Conservation (phyloP, 2,888 invertebrate genomes). For the Microctonus brassicae region DNA sequence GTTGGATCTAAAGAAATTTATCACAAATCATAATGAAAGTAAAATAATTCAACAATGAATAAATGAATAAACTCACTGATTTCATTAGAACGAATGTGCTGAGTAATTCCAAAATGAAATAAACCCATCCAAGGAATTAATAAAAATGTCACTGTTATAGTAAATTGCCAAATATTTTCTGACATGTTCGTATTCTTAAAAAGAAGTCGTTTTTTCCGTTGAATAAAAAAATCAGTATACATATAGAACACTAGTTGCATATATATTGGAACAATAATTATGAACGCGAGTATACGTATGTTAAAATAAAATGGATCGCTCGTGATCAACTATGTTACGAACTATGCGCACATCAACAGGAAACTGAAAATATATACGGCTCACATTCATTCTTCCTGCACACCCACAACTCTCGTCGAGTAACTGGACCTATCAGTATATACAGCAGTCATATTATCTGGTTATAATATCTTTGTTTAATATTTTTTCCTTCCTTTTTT, state of each 20-base stretch:
- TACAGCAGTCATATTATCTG: not conserved
- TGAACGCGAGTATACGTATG: not conserved
- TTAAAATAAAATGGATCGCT: not conserved
- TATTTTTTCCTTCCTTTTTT: not conserved
- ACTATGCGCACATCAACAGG: constrained; percentile 12
- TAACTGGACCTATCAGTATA: constrained; percentile 23
- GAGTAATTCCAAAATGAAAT: not conserved
- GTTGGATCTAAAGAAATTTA: not conserved
- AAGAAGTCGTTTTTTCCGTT: not conserved
- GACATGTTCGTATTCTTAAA: not conserved
- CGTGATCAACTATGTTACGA: constrained; percentile 7
- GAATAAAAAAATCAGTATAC: not conserved
- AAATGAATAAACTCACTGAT: not conserved
- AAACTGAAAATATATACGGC: constrained; percentile 27
- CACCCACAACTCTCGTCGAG: constrained; percentile 25
- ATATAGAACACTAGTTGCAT: not conserved
- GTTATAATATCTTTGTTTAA: not conserved
- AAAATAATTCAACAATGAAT: not conserved
- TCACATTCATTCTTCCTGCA: constrained; percentile 1
- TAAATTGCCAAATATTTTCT: not conserved
- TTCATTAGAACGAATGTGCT: not conserved
- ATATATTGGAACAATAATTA: not conserved
- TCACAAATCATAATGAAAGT: not conserved
- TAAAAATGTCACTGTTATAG: constrained; percentile 6
- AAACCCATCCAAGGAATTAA: not conserved